These are phyloP conservation scores for Colletes latitarsis DNA, from an alignment of 1,140 invertebrate species.

Conservation along the genomic window DNA sequence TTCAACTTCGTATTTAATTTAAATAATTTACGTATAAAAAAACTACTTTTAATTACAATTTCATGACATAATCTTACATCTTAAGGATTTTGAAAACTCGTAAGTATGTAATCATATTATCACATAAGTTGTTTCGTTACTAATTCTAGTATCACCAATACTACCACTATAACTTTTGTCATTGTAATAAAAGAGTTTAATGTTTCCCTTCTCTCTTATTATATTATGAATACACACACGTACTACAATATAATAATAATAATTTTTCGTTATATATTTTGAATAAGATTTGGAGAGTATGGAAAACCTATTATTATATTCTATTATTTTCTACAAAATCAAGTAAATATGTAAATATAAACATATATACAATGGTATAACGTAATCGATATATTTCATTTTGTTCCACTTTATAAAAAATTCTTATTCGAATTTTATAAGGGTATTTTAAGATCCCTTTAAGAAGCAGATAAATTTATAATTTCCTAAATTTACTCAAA, in stretches of 20 bases:
- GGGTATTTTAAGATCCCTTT: not conserved
- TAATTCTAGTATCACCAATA: conserved; percentile 42
- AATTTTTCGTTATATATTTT: not conserved
- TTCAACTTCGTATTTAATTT: not conserved
- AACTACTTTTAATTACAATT: conserved; percentile 28
- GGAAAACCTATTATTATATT: conserved; percentile 6
- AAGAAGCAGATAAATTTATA: too few species aligned
- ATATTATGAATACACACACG: conserved; percentile 10
- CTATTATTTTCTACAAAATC: conserved; percentile 28
- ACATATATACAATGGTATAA: conserved; percentile 58
- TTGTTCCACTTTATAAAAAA: conserved; percentile 8
- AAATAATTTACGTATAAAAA: conserved; percentile 43
- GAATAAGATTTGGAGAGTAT: not conserved
- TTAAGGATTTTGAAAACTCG: conserved; percentile 7
- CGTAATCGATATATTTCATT: conserved; percentile 39
- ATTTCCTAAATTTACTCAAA: not conserved
- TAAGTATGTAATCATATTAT: conserved; percentile 29
- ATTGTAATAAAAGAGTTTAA: conserved; percentile 22
- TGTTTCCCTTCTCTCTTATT: not conserved
- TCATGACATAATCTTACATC: conserved; percentile 21
- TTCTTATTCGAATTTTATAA: not conserved
- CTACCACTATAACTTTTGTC: conserved; percentile 21
- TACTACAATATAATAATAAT: conserved; percentile 13
- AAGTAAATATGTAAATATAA: conserved; percentile 45
- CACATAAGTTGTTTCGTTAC: conserved; percentile 16